Conservation (phyloP, 2,113 vertebrate species). For the Anhinga rufa region DNA sequence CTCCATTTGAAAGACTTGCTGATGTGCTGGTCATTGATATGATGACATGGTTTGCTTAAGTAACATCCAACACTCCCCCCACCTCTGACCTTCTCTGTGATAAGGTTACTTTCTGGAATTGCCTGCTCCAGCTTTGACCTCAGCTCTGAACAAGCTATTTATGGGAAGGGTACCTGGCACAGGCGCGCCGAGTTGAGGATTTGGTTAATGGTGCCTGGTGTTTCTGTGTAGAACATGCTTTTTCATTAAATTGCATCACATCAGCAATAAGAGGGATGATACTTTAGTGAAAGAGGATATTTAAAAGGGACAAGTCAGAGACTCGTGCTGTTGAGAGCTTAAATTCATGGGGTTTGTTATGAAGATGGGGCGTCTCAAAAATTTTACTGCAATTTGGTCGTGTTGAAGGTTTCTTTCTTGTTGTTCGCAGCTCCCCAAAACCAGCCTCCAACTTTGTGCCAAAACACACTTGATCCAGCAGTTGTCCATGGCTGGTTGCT, state of each 20-base stretch:
- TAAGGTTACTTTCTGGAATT: not conserved
- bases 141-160: not conserved
- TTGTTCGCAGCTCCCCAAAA: not conserved
- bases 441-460: not conserved
- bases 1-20: not conserved
- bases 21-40: not conserved
- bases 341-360: accelerated
- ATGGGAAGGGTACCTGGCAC: conserved; percentile 41
- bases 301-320: not conserved
- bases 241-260: not conserved
- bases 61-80: not conserved
- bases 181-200: not conserved
- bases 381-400: accelerated
- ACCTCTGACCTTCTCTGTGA: not conserved
- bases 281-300: too few relatives aligned
- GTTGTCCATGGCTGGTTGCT: accelerated
- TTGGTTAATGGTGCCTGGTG: not conserved
- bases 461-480: not conserved
- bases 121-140: conserved; percentile 28
- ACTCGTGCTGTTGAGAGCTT: not conserved
- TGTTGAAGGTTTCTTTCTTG: not conserved
- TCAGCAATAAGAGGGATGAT: not conserved
- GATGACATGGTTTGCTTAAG: not conserved
- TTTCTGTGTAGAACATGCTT: not conserved
- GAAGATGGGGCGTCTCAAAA: not conserved